Percentiles rank a stretch among this genome's conserved stretches.
Conservation (phyloP, 2,113 vertebrate genomes). For the Turdus rufiventris region DNA sequence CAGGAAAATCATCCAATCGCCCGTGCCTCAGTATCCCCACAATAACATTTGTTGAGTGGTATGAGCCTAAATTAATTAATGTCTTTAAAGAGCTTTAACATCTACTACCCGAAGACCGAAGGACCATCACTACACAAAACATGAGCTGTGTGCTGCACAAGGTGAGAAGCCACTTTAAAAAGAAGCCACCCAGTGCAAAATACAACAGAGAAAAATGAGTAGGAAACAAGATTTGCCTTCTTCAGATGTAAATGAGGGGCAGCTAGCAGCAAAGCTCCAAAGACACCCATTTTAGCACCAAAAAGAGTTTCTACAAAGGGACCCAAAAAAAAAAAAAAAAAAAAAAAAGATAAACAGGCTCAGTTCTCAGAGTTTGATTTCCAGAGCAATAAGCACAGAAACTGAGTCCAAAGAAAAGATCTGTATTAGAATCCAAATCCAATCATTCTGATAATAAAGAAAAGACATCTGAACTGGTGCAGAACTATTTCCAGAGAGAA, state of each 20-base stretch:
- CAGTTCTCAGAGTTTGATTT: conserved; percentile 15
- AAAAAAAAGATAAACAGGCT: neutral
- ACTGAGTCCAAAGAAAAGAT: conserved; percentile 14
- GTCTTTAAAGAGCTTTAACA: neutral
- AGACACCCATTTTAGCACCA: neutral
- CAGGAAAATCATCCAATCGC: neutral
- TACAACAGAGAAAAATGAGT: neutral
- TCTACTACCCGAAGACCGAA: neutral
- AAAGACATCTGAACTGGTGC: neutral
- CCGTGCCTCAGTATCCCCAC: neutral
- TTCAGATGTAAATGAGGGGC: conserved; percentile 1
- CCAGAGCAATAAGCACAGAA: conserved; percentile 10
- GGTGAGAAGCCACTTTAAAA: neutral
- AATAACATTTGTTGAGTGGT: neutral
- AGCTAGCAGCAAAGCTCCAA: neutral
- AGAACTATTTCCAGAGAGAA: conserved; percentile 40
- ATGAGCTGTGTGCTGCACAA: neutral
- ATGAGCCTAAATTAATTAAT: neutral
- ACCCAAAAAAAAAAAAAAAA: neutral
- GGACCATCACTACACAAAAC: neutral
- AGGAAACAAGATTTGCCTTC: conserved; percentile 1
- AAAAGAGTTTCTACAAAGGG: neutral
- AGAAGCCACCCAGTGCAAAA: neutral
- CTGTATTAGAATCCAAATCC: conserved; percentile 33
- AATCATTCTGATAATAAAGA: conserved; percentile 27